Percentiles rank a stretch among this genome's conserved stretches.
Evolutionary conservation across 64 coral and sea anemone species (phyloP).

Genomic region (Pocillopora verrucosa): DNA sequence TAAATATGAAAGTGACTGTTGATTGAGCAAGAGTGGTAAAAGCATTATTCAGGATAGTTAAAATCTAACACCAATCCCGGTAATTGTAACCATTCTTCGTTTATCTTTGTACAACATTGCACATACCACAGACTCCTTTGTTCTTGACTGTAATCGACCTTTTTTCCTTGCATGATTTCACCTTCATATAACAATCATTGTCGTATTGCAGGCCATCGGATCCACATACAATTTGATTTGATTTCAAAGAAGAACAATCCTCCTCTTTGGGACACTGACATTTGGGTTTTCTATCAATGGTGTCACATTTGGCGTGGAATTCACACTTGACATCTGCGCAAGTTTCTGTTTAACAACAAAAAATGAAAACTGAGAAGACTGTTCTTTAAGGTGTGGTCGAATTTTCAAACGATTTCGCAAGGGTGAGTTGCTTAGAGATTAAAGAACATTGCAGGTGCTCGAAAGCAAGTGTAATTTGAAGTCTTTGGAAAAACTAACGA

Average conservation of each 20-base stretch:
- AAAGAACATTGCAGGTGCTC: too few relatives aligned
- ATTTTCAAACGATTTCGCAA: too few relatives aligned
- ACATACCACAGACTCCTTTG: slow-evolving; percentile 66
- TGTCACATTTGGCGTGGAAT: slow-evolving; percentile 24
- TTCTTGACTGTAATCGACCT: slow-evolving; percentile 14
- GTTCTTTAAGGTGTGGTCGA: neutral
- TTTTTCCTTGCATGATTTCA: slow-evolving; percentile 9
- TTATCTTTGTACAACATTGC: too few relatives aligned
- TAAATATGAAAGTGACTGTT: too few relatives aligned
- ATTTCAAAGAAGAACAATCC: neutral
- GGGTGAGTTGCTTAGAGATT: too few relatives aligned
- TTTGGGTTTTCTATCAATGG: neutral
- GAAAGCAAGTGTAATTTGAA: too few relatives aligned
- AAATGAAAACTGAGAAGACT: neutral
- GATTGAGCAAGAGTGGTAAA: too few relatives aligned
- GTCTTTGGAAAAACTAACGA: too few relatives aligned
- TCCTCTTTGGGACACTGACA: slow-evolving; percentile 21
- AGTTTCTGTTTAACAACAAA: slow-evolving; percentile 16
- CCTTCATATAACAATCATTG: slow-evolving; percentile 37
- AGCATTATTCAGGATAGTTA: too few relatives aligned
- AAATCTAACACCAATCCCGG: too few relatives aligned
- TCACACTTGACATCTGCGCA: slow-evolving; percentile 28
- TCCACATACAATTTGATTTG: slow-evolving; percentile 22
- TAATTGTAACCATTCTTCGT: too few relatives aligned
- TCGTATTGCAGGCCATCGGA: slow-evolving; percentile 37